Percentiles rank a stretch among this genome's conserved stretches.
Evolutionary conservation across 2,888 invertebrate genomes (phyloP).

Genomic region (Tenthredo amoena): DNA sequence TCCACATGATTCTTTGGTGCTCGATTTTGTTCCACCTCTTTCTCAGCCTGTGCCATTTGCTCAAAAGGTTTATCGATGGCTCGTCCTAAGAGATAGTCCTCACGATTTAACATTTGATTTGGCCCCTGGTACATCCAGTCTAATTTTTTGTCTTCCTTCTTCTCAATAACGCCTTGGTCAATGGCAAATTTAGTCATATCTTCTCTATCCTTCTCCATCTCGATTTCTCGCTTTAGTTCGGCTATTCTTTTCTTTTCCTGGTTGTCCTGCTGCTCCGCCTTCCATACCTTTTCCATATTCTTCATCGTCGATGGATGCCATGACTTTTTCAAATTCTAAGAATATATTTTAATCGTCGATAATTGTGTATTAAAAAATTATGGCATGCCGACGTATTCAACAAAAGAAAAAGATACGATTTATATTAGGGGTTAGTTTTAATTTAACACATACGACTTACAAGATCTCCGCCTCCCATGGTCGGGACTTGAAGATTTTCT

Average conservation of each 20-base stretch:
- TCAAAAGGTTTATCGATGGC: conserved; percentile 90
- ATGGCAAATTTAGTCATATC: conserved; percentile 83
- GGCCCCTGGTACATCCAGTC: conserved; percentile 94
- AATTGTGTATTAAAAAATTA: neutral
- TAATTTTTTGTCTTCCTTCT: conserved; percentile 82
- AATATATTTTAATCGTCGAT: conserved; percentile 18
- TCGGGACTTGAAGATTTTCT: neutral
- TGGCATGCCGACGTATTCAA: neutral
- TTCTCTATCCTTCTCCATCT: conserved; percentile 84
- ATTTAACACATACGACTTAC: conserved; percentile 65
- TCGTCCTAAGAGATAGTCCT: conserved; percentile 93
- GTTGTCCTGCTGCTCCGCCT: conserved; percentile 87
- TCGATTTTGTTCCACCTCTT: conserved; percentile 75
- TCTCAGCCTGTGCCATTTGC: conserved; percentile 81
- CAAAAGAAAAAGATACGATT: neutral
- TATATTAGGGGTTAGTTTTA: neutral
- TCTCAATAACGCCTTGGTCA: conserved; percentile 79
- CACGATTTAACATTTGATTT: conserved; percentile 84
- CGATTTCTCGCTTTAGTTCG: conserved; percentile 85
- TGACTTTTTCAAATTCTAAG: conserved; percentile 88
- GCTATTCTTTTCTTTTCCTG: conserved; percentile 85
- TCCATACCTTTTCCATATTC: conserved; percentile 89
- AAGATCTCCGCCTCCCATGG: conserved; percentile 77
- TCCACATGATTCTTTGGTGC: conserved; percentile 85
- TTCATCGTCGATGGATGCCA: conserved; percentile 90